Evolutionary conservation across 2,888 invertebrate genomes (phyloP).

Genomic region (Drosophila yooni): DNA sequence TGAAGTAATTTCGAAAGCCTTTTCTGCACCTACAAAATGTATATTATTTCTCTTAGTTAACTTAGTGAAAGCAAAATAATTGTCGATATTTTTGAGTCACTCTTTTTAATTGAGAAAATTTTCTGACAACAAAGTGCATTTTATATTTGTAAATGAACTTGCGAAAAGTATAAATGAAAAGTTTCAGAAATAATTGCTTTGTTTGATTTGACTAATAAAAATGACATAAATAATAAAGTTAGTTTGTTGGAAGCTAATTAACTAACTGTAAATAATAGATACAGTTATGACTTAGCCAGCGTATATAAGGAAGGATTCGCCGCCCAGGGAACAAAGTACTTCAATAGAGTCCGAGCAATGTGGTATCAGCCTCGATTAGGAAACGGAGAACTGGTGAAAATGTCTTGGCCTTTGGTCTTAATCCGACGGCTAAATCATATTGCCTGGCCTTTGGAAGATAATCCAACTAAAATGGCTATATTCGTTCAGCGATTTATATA

Average conservation of each 20-base stretch:
- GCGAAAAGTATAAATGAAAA: neutral
- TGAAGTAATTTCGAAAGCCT: neutral
- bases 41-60: neutral
- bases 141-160: neutral
- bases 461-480: constrained; percentile 11
- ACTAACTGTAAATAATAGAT: neutral
- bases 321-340: neutral
- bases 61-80: neutral
- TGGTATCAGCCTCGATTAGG: constrained; percentile 64
- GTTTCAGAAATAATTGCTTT: neutral
- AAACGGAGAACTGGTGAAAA: constrained; percentile 55
- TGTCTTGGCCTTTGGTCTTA: constrained; percentile 59
- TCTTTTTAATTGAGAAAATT: neutral
- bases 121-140: neutral
- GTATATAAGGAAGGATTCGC: neutral
- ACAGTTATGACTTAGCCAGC: neutral
- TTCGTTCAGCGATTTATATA: constrained; percentile 44
- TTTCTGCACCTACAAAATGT: neutral
- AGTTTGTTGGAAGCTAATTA: neutral
- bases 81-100: neutral
- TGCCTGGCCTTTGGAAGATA: constrained; percentile 72
- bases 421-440: constrained; percentile 57
- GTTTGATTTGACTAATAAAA: constrained; percentile 4
- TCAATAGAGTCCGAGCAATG: constrained; percentile 14
- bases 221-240: neutral